Conservation (phyloP, 2,888 invertebrate genomes). For the Nephrotoma appendiculata region DNA sequence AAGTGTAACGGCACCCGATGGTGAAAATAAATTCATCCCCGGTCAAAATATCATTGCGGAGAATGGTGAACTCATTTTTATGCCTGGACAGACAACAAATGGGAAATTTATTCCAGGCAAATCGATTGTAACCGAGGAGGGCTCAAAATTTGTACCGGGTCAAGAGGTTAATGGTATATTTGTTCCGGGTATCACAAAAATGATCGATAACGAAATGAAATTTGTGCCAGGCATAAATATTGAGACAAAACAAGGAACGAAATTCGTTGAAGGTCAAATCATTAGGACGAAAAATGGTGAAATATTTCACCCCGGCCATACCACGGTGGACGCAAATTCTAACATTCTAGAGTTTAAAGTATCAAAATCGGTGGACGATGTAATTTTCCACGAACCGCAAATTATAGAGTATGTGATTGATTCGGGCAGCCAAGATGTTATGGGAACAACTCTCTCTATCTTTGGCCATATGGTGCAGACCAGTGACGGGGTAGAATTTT, state of each 20-base stretch:
- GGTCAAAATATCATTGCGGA: conserved; percentile 42
- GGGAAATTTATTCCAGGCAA: conserved; percentile 47
- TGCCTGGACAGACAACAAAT: conserved; percentile 47
- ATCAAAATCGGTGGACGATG: conserved; percentile 41
- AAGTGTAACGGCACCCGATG: conserved; percentile 41
- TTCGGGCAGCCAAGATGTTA: conserved; percentile 37
- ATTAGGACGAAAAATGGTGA: conserved; percentile 42
- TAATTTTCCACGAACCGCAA: conserved; percentile 38
- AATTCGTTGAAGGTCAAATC: conserved; percentile 51
- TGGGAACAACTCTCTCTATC: conserved; percentile 38
- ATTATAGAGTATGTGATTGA: conserved; percentile 43
- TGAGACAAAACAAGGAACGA: conserved; percentile 45
- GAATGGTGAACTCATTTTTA: conserved; percentile 39
- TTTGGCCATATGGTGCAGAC: conserved; percentile 55
- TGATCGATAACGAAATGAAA: conserved; percentile 30
- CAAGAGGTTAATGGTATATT: conserved; percentile 42
- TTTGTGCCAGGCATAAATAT: conserved; percentile 48
- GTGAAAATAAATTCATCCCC: conserved; percentile 42
- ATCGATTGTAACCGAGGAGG: conserved; percentile 44
- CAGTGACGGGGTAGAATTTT: conserved; percentile 47
- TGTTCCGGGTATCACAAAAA: conserved; percentile 42
- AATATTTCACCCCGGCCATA: conserved; percentile 47
- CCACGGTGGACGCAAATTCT: conserved; percentile 34
- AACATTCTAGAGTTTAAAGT: conserved; percentile 41
- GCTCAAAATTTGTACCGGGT: conserved; percentile 49